Conservation (phyloP, 2,797 vertebrate species). For the Lagodon rhomboides region DNA sequence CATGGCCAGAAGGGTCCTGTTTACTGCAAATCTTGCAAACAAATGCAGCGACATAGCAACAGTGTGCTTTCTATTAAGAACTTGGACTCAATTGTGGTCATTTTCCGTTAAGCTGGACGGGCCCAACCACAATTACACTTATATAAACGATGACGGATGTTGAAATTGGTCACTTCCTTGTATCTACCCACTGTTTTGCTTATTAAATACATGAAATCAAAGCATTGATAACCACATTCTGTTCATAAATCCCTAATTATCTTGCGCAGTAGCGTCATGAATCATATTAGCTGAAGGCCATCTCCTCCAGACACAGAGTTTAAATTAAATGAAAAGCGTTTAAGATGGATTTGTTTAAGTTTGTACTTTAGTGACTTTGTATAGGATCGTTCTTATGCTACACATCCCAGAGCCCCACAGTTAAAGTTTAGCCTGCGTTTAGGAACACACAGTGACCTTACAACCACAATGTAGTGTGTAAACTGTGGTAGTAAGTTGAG, state of each 20-base stretch:
- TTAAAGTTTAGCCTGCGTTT: slow-evolving; percentile 20
- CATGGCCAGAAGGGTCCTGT: neutral
- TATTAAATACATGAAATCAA: neutral
- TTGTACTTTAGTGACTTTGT: slow-evolving; percentile 19
- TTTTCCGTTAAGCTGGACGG: neutral
- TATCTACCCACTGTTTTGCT: neutral
- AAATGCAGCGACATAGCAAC: slow-evolving; percentile 8
- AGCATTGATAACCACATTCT: neutral
- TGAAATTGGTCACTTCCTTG: neutral
- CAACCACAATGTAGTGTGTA: slow-evolving; percentile 15
- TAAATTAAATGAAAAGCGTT: neutral
- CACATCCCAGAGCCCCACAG: slow-evolving; percentile 5
- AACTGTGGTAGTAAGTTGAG: neutral
- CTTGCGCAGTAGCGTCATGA: neutral
- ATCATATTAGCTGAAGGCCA: neutral
- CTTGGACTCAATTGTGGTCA: neutral
- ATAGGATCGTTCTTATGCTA: slow-evolving; percentile 39
- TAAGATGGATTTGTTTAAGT: slow-evolving; percentile 9
- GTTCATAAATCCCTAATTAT: neutral
- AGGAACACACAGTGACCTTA: slow-evolving; percentile 20
- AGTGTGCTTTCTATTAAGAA: neutral
- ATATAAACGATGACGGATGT: neutral
- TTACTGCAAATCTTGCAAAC: slow-evolving; percentile 6
- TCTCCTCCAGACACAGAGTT: neutral
- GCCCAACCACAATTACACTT: neutral